Base-by-base conservation (phyloP, 1,140 invertebrate species). In the Psilanteris sp. region DNA sequence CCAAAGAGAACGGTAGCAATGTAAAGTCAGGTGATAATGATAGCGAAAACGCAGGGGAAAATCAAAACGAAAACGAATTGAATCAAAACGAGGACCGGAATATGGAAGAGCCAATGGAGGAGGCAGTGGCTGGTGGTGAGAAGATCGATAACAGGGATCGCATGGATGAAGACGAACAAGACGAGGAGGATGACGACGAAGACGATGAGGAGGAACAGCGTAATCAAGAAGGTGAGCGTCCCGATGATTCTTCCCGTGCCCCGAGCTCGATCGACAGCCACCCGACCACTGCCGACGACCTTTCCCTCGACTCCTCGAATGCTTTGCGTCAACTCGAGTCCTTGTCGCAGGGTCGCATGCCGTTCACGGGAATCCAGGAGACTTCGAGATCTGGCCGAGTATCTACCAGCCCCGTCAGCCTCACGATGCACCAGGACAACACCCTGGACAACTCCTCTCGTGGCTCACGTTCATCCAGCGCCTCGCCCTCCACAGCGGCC, bases 291-390 rank as follows among this genome's bases (percentile, higher is more conserved):
- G 86, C 81, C 81, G 90, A 90, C 80, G 90, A 91, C 79, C 90
- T 90, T 81, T 91, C 89, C 73, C 89, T 90, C 81, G 91, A 91
- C 85, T 90, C 90, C 75, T 90, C 91, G 81, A 94, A 94, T 87
- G 92, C 94, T 74, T 89, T 95, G 71, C 90, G 94, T 81, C 92
- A 94, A 83, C 87, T 96, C 78, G 94, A 95, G 88, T 93, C 92
- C 85, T 90, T 96, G 81, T 95, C 94, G 31, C 93, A 94, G 85
- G 94, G 93, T 62, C 91, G 92, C 82, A 84, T 85, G 83, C 80
- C 80, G 83, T 83, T 78, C 81, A 61, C 54, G 52, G 59, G 52
- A 77, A 55, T 46, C 64, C 73, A 76, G 83, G 79, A 57, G 80
- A 77, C 54, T 83, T 87, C 83, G 85, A 88, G 80, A 80, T 85